Base-by-base conservation (phyloP, 2,797 vertebrate species). In the Loriculus beryllinus region DNA sequence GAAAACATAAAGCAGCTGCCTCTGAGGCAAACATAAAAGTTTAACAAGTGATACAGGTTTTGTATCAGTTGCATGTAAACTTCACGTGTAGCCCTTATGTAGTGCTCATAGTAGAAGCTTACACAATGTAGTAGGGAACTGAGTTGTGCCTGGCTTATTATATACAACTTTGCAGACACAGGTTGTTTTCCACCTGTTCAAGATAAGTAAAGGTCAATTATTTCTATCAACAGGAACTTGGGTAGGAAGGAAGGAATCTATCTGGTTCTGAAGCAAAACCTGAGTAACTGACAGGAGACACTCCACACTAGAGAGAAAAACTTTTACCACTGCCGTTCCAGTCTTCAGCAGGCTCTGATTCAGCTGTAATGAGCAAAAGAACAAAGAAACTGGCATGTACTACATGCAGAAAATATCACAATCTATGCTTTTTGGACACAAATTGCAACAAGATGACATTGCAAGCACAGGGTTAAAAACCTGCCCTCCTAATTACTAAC, bases 401-500 rank as follows among this genome's bases (percentile, higher is more conserved):
- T 19, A 12, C 40, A 31, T 11, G 16, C 6, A 78, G 52, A 72
- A 90, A 71, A 42, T 25, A 25, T 14, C 8, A 3, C 28, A 43
- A 2, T 12, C n/a, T 1, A 0, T 29, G 40, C 22, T 13, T 51
- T 14, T 12, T 37, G 33, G 8, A 33, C 25, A 51, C 18, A 43
- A 64, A 47, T 20, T 86, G 47, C 42, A 76, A n/a, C 42, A 86
- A 76, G n/a, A 40, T 29, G 21, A 59, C 48, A 29, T 6, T 74
- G 43, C 28, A 85, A 74, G 8, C 21, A 52, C 10, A 59, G 47
- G 22, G 12, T 52, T 40, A 56, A 89, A 64, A 23, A 76, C 26
- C 39, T 59, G 37, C 15, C 20, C 5, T 67, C 8, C 8, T 70
- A 40, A 56, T 67, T 70, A 42, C 22, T 51, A n/a, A 68, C 69